Base-by-base conservation (phyloP, 2,113 vertebrate species). In the Apaloderma vittatum region DNA sequence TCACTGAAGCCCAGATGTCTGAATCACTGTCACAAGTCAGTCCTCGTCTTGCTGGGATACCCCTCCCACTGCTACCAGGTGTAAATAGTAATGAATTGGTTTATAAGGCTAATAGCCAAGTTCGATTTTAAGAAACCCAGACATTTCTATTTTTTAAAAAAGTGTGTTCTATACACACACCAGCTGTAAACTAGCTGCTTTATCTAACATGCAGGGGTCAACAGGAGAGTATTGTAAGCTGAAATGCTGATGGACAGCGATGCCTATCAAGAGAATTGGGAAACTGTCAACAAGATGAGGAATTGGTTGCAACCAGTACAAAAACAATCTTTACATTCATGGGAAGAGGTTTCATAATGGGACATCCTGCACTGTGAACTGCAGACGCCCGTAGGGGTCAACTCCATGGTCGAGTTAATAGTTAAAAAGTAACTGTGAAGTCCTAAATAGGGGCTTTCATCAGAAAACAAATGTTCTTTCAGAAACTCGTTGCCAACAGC, bases 321-420 rank as follows among this genome's bases (percentile, higher is more conserved):
- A 91, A 81, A 94, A 94, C 83, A 95, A 86, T 49, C 86, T 94
- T 87, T 66, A 79, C 66, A 95, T 97, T 97, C 91, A 94, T 51
- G 54, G 68, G 36, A 80, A 61, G 70, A 73, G 45, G 40, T 36
- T 89, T 75, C 88, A 58, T 30, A 51, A 71, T 11, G 70, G 83
- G 77, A 46, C 34, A 92, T 82, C 73, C 94, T 90, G 88, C 72
- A 40, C 82, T 67, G 63, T 4, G 88, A 81, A 62, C 72, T 65
- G 70, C 70, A 34, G 68, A 54, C 40, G 3, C 77, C 55, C 62
- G 5, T 3, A 82, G 57, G 89, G 91, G 94, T 95, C 95, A 94
- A 30, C 54, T 11, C 68, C 9, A n/a, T 0, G 27, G 49, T 77
- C 8, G 65, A 88, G 57, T 58, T 51, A 68, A 67, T 18, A 68